Evolutionary conservation across 2,113 vertebrate species (phyloP).

Genomic region (Stigmatopora argus): DNA sequence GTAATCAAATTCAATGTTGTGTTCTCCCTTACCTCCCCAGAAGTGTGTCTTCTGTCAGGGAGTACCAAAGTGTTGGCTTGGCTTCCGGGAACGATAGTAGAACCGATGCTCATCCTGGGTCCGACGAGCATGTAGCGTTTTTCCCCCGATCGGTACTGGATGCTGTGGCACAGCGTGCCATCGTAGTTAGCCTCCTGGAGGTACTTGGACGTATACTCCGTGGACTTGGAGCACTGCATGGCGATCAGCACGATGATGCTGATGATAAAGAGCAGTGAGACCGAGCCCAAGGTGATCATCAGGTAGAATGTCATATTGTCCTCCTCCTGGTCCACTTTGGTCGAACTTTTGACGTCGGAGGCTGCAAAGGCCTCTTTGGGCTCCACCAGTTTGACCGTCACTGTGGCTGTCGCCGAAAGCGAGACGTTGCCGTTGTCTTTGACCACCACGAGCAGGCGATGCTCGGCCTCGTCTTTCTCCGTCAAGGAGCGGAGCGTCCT

Average conservation of each 20-base stretch:
- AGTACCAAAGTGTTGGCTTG: no score
- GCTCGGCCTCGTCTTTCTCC: conserved; percentile 45
- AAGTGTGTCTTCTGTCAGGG: conserved; percentile 11
- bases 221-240: conserved; percentile 53
- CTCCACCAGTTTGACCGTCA: conserved; percentile 32
- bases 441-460: conserved; percentile 40
- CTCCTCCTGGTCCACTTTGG: conserved; percentile 5
- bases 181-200: conserved; percentile 8
- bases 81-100: no score
- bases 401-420: conserved; percentile 46
- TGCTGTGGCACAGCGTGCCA: conserved; percentile 21
- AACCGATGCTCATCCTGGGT: conserved; percentile 50
- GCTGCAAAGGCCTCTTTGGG: conserved; percentile 33
- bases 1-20: neutral
- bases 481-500: conserved; percentile 50
- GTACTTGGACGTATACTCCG: conserved; percentile 52
- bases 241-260: conserved; percentile 44
- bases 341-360: conserved; percentile 20
- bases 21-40: conserved; percentile 25
- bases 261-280: conserved; percentile 43
- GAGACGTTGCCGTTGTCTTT: conserved; percentile 52
- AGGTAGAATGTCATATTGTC: conserved; percentile 23
- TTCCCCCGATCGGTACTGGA: conserved; percentile 41
- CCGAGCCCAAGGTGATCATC: conserved; percentile 42
- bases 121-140: conserved; percentile 37